Evolutionary conservation across 2,113 vertebrate genomes (phyloP).

Genomic region (Tupaia chinensis): DNA sequence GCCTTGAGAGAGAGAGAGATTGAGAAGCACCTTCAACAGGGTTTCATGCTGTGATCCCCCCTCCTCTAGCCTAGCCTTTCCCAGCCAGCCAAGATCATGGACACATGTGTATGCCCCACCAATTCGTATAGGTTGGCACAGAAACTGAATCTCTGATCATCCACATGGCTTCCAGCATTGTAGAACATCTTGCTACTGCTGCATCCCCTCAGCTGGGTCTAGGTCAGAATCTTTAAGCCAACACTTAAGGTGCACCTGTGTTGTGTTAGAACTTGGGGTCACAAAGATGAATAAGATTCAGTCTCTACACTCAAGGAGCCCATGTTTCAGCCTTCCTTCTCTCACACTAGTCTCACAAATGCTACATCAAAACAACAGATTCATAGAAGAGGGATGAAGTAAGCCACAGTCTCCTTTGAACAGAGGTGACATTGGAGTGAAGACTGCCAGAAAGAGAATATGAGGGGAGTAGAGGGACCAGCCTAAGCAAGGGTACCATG

Average conservation of each 20-base stretch:
- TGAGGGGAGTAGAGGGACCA: not conserved
- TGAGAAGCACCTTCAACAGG: too few species aligned
- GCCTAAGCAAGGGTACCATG: not conserved
- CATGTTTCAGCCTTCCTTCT: not conserved
- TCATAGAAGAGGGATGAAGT: not conserved
- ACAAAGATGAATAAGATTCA: not conserved
- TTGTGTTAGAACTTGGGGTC: not conserved
- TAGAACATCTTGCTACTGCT: too few species aligned
- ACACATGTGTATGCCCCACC: too few species aligned
- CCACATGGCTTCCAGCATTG: too few species aligned
- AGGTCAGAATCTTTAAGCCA: not conserved
- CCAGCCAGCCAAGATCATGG: too few species aligned
- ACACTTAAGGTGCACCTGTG: not conserved
- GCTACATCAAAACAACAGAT: not conserved
- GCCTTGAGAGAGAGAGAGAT: too few species aligned
- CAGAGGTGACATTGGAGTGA: not conserved
- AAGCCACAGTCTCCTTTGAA: not conserved
- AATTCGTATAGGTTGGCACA: too few species aligned
- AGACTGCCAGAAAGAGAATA: not conserved
- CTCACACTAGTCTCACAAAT: not conserved
- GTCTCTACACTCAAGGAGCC: not conserved
- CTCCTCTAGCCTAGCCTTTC: too few species aligned
- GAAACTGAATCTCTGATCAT: too few species aligned
- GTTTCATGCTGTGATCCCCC: too few species aligned
- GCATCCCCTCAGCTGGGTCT: too few species aligned